A percentile compares a stretch with the other conserved stretches of the same genome.
Conservation (phyloP, 2,113 vertebrate genomes). For the Ivindomyrus marchei region DNA sequence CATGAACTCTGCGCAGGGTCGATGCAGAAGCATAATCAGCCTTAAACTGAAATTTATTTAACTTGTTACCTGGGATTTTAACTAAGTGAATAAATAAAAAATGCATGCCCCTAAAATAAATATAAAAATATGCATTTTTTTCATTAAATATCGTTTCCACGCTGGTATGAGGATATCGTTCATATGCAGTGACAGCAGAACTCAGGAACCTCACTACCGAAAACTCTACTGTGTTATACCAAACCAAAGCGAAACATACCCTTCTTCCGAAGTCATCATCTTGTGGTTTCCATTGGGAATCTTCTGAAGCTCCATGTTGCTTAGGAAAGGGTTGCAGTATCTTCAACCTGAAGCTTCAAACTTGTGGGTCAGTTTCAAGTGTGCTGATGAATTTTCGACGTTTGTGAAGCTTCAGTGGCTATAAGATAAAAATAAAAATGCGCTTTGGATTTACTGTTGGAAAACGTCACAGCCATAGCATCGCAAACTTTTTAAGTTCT, state of each 20-base stretch:
- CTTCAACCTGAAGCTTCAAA: background rate
- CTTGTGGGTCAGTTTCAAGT: background rate
- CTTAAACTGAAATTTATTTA: background rate
- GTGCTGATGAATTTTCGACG: background rate
- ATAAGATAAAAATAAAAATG: background rate
- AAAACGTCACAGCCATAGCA: background rate
- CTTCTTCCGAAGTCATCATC: slow-evolving; percentile 5
- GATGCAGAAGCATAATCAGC: background rate
- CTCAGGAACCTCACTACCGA: background rate
- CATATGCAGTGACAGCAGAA: background rate
- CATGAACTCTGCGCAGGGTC: no score
- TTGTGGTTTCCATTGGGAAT: slow-evolving; percentile 4
- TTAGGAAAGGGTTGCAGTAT: background rate
- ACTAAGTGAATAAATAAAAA: background rate
- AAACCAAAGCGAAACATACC: background rate
- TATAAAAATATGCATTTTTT: background rate
- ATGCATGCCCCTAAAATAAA: background rate
- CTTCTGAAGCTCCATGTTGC: slow-evolving; percentile 19
- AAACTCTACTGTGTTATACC: background rate
- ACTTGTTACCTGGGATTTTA: background rate
- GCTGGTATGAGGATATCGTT: background rate
- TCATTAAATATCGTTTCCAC: background rate
- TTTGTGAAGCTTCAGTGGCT: background rate
- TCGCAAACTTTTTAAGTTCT: background rate
- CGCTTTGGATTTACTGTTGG: background rate